Evolutionary conservation across 2,797 vertebrate species (phyloP), one percentile per base, ranked within the genome.

Genomic region (Myioborus melanocephalus): DNA sequence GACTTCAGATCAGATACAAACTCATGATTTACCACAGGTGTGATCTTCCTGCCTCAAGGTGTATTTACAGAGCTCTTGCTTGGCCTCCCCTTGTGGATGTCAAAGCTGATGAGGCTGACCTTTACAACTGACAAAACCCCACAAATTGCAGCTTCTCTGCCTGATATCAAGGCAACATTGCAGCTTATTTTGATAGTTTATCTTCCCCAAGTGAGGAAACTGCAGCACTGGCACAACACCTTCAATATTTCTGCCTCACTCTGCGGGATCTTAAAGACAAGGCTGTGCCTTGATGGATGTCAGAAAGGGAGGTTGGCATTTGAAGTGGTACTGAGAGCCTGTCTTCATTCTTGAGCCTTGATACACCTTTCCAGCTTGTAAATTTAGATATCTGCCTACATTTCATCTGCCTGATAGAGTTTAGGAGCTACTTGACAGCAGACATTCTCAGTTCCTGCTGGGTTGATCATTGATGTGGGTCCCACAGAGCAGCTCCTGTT

Each of bases 401-500:
- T 76, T 35, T 93, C 43, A 15, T 19, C 86, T n/a, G 37, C 28
- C 77, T 49, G 37, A 9, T 60, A 26, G 9, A 8, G 26, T 34
- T 64, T 5, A 23, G 11, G 0, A 34, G 47, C 39, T 61, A 19
- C 41, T 57, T 76, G 61, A 37, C 34, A 81, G 39, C 34, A 52
- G 6, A 21, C 8, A 12, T 50, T 53, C 75, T 65, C 61, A 43
- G 0, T 14, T 64, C 57, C 65, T 39, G 65, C 6, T 3, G 1
- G 41, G 32, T 6, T 64, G 27, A 8, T 63, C 20, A 52, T 3
- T 19, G 64, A 10, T 0, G 0, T 3, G 1, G 8, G 18, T 28
- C 50, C 30, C 1, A 1, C 1, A 8, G 60, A 79, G 46, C 0
- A 0, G 44, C 17, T 81, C 2, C 1, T 1, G 0, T 3, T 41